Base-by-base conservation (phyloP, 2,113 vertebrate species). In the Pedionomus torquatus region DNA sequence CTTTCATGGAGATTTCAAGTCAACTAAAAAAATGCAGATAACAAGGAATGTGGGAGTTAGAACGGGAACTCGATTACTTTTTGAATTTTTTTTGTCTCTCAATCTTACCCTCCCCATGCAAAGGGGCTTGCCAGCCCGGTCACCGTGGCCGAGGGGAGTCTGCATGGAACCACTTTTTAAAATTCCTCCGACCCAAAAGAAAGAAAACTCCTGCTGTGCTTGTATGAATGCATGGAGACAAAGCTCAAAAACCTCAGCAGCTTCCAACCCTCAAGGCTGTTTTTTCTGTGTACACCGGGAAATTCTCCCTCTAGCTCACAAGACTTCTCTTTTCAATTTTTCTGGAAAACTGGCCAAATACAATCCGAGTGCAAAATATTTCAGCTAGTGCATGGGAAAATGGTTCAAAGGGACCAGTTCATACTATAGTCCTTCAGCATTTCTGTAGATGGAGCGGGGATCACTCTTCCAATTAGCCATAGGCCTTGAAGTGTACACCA, bases 231-330 rank as follows among this genome's bases (percentile, higher is more conserved):
- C 94, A 35, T 51, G 49, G 83, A 95, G 92, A 95, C 97, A 97
- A 95, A 95, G 94, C 87, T 89, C 96, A 95, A 75, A 96, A 95
- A 68, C 84, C 61, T 97, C 94, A 94, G 84, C 94, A 95, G 93
- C 96, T 94, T 96, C 93, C 94, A 97, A 43, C 95, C 95, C 96
- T 96, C 95, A 89, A 97, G 95, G 93, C 96, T 93, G 92, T 2
- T 89, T 96, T 96, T 97, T 92, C 87, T 95, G 96, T 89, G 96
- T 96, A 95, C 97, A 97, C 96, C 54, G 83, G 92, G 92, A 95
- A 95, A 94, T 84, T 87, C 74, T 96, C 86, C 80, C 83, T 93
- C 74, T 25, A 93, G 83, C 89, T 97, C 89, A 44, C 82, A 70
- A 77, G 77, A 78, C 77, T 90, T 55, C 65, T 74, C 63, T 92